A percentile compares a stretch with the other conserved stretches of the same genome.
phyloP scores from a whole-genome alignment of 2,113 vertebrate species.

The Protobothrops flavoviridis region DNA sequence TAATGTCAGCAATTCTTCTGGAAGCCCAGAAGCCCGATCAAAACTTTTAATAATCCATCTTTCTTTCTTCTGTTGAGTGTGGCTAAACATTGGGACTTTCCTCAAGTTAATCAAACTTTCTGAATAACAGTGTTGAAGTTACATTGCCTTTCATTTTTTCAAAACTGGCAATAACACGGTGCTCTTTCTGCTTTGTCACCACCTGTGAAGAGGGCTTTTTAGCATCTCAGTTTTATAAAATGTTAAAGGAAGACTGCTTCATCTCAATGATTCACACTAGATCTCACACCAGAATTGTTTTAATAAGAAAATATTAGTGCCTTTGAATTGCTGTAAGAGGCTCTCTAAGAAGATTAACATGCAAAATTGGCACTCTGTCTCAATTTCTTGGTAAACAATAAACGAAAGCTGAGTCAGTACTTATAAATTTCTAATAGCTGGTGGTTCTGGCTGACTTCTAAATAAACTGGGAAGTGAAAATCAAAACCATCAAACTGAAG shows the following conservation, averaged over 20 bases:
- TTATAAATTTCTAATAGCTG: rapidly evolving
- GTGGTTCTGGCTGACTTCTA: not conserved
- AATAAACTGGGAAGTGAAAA: conserved; percentile 16
- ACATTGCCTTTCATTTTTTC: not conserved
- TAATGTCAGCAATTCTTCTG: conserved; percentile 59
- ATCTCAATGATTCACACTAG: not conserved
- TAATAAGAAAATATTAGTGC: not conserved
- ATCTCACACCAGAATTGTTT: not conserved
- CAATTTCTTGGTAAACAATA: not conserved
- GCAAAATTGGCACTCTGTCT: not conserved
- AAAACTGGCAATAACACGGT: not conserved
- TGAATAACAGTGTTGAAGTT: not conserved
- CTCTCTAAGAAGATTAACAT: not conserved
- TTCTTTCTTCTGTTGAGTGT: not conserved
- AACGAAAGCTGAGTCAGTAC: not conserved
- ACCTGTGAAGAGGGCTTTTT: not conserved
- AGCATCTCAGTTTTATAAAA: not conserved
- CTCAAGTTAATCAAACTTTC: not conserved
- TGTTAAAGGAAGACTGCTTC: not conserved
- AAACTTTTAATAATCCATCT: conserved; percentile 36
- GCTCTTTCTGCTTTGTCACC: not conserved
- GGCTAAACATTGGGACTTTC: not conserved
- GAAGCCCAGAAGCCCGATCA: conserved; percentile 61
- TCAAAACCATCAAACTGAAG: not conserved
- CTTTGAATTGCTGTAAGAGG: not conserved